A percentile compares a stretch with the other conserved stretches of the same genome.
phyloP scores from a whole-genome alignment of 2,113 vertebrate genomes.

The Sander vitreus region DNA sequence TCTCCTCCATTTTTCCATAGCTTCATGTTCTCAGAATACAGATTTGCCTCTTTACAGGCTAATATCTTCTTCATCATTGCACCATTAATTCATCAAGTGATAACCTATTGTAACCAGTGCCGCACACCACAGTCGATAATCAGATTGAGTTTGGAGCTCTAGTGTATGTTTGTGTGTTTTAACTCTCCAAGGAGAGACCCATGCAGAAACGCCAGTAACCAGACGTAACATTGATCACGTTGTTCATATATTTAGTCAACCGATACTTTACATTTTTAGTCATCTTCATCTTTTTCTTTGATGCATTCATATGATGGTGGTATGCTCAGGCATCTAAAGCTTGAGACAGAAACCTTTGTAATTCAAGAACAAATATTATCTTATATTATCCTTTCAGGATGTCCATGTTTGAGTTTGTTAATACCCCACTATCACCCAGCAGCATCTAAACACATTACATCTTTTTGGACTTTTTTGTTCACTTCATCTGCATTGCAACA shows the following conservation, averaged over 20 bases:
- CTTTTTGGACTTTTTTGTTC: background rate
- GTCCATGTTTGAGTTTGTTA: background rate
- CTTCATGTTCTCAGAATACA: background rate
- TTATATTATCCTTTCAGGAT: background rate
- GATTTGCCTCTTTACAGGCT: background rate
- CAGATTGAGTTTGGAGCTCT: background rate
- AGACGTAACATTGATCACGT: background rate
- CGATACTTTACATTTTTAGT: background rate
- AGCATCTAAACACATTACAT: background rate
- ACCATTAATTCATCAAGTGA: background rate
- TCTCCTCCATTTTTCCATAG: background rate
- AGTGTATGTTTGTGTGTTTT: constrained; percentile 3
- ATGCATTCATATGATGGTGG: background rate
- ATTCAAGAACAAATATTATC: background rate
- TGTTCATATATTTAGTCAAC: background rate
- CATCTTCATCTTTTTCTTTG: background rate
- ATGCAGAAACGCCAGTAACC: background rate
- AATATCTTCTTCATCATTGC: background rate
- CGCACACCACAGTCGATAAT: background rate
- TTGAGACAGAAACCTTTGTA: background rate
- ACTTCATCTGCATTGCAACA: background rate
- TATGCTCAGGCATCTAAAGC: background rate
- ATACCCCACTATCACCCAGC: background rate
- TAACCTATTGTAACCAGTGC: background rate
- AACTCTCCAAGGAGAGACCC: background rate